Evolutionary conservation across 2,113 vertebrate species (phyloP).

Genomic region (Diadophis punctatus): DNA sequence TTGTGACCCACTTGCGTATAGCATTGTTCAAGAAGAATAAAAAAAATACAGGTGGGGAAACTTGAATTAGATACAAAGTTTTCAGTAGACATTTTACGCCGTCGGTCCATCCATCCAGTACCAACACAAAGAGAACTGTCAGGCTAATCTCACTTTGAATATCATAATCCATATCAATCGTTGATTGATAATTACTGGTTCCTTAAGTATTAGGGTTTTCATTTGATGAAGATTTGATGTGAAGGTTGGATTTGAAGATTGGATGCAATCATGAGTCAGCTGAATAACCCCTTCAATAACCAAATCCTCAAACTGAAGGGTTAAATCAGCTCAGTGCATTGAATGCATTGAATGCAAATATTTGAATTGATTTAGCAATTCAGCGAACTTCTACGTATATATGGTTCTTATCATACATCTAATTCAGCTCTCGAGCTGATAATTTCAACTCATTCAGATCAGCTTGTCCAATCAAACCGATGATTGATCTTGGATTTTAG

Average conservation of each 20-base stretch:
- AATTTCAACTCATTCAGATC: neutral
- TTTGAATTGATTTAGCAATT: neutral
- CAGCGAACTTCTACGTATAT: too few relatives aligned
- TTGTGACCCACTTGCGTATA: neutral
- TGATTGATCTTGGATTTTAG: neutral
- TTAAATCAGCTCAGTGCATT: neutral
- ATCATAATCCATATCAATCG: neutral
- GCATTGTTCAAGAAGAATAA: neutral
- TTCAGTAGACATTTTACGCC: neutral
- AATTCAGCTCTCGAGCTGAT: neutral
- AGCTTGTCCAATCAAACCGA: neutral
- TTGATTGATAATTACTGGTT: neutral
- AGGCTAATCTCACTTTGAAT: neutral
- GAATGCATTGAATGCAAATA: neutral
- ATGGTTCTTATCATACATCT: neutral
- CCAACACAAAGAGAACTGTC: neutral
- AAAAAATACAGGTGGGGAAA: neutral
- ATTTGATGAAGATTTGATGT: neutral
- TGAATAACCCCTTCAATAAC: neutral
- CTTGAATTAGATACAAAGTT: neutral
- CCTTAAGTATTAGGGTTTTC: neutral
- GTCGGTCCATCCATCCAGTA: neutral
- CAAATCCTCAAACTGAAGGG: neutral
- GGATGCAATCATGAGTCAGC: neutral
- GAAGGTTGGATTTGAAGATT: neutral